Evolutionary conservation across 2,113 vertebrate species (phyloP), one percentile per base, ranked within the genome.

Genomic region (Nanger granti): DNA sequence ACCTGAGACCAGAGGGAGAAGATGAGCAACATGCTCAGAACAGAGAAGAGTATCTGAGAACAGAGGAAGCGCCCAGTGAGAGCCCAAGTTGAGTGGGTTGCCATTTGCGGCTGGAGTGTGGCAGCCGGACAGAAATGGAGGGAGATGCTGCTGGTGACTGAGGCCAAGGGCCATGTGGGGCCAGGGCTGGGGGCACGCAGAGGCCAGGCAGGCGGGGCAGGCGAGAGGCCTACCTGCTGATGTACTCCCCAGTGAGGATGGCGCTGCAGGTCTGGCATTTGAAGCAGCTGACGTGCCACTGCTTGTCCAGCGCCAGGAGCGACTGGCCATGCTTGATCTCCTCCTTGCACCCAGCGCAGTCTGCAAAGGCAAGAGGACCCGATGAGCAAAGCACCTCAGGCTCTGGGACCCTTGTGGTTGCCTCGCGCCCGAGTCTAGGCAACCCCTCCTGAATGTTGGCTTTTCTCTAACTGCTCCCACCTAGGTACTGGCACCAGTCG

Each of bases 271-370:
- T 99, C 98, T 99, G 99, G 98, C 99, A 99, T 98, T 99, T 99
- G 99, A 99, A 99, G 98, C 99, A 99, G 99, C 99, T 99, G 98
- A 99, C 99, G 0, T 99, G 99, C 99, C 99, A 99, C 98, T 99
- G 99, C 97, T 99, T 99, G 98, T 99, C 99, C 98, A 99, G 96
- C 0, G 99, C 99, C 99, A 99, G 99, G 69, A 99, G 99, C 0
- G 99, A 99, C 98, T 99, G 99, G 91, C 99, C 99, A 62, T 99
- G 99, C 98, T 99, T 99, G 98, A 99, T 99, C 98, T 99, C 99
- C 47, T 99, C 99, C 98, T 99, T 99, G 98, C 99, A 99, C 86
- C 99, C 99, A 2, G 99, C 99, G 3, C 99, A 99, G 97, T 99
- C 99, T 99, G 98, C 2, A 87, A 97, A 97, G 94, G 96, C 86